Base-by-base conservation (phyloP, 2,888 invertebrate species). In the Nomada fucata region DNA sequence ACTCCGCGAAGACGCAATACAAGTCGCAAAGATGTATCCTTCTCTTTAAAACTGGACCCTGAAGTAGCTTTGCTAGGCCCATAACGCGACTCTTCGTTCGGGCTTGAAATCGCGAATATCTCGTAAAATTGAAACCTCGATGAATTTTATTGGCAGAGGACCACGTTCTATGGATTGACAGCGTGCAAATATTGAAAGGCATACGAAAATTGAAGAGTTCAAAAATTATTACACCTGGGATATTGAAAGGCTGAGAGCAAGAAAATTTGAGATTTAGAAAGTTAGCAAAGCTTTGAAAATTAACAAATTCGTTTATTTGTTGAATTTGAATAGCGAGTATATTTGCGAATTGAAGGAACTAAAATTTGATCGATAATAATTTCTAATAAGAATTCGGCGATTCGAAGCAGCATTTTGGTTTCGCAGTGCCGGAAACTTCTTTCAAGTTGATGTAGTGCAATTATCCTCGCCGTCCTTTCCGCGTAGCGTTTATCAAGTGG, bases 401-500 rank as follows among this genome's bases (percentile, higher is more conserved):
- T 57, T 47, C 23, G 13, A 57, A 55, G 23, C 5, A 20, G 44
- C 26, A 72, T n/a, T 13, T 55, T n/a, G 61, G 57, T 71, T 26
- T 55, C 53, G 23, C 59, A 70, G 73, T 52, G n/a, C 47, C 79
- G 81, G 59, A 73, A 74, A 86, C 86, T 86, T 86, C 80, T 88
- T 83, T 83, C 64, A 29, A 53, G 64, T 60, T 76, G 70, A 79
- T 77, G 84, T 77, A 76, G 82, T 75, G 76, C 86, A 84, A 86
- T 89, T 88, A 87, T 84, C 67, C 20, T 13, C 7, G 1, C 59
- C 44, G 80, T 79, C 78, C 53, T 85, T 85, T 84, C 82, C 79
- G 77, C 67, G 79, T 63, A 75, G 69, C 88, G 86, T 90, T 90
- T 89, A 90, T 89, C 90, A 90, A 89, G 86, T 83, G 85, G 77